Base-by-base conservation (phyloP, 2,797 vertebrate genomes). In the Pangasius mekongensis region DNA sequence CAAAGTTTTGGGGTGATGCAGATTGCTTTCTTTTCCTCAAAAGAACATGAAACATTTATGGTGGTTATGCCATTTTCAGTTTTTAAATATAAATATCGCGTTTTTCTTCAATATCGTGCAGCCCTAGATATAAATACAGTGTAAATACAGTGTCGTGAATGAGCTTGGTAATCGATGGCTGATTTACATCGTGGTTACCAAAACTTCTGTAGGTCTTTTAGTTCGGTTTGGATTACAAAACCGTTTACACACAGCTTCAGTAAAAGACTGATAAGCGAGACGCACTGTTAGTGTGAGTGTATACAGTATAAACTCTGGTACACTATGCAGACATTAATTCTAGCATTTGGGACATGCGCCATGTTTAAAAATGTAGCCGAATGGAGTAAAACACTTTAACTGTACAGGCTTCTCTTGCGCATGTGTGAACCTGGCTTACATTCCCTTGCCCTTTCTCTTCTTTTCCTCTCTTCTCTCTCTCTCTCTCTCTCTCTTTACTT, bases 361-460 rank as follows among this genome's bases (percentile, higher is more conserved):
- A 47, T 47, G 9, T 67, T 69, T 36, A 36, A 11, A 47, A 74
- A 22, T 47, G 8, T 24, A 49, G 22, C 73, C 24, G 5, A 24
- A 13, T 24, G 43, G 6, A 73, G 43, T 39, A 73, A 69, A 69
- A 36, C 16, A 18, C 30, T 36, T n/a, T 36, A 47, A 8, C 49
- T n/a, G 78, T 71, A n/a, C 33, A 60, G 52, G 22, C 10, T 60
- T 71, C 36, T 64, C 89, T 49, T 9, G 47, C 8, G 9, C 47
- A 49, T 49, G 47, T 49, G 7, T 49, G 69, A 89, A 85, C 69
- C 33, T 47, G 71, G 56, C 86, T 78, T n/a, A 47, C 86, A 49
- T 74, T 87, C 73, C 80, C 73, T 73, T 24, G 3, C 22, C 3
- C 71, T 74, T 14, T 11, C 74, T 64, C 36, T 36, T 56, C 3